These are phyloP conservation scores for Psittacara wagleri DNA, from an alignment of 2,113 vertebrate species.

Conservation along the genomic window DNA sequence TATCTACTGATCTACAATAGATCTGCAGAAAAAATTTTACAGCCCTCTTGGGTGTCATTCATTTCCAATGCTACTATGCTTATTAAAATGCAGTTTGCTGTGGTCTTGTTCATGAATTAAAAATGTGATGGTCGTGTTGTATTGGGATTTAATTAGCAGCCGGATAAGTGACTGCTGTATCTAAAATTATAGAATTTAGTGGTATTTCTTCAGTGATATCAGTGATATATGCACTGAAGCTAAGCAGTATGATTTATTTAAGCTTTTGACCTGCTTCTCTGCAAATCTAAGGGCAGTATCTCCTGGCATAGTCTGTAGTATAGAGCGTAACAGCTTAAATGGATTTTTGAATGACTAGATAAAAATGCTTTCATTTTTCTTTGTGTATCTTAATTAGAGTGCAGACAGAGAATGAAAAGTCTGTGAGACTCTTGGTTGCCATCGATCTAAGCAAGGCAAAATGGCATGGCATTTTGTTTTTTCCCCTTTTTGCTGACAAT, in stretches of 20 bases:
- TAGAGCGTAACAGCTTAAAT: neutral
- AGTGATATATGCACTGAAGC: neutral
- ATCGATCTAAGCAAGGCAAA: neutral
- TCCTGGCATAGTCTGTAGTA: neutral
- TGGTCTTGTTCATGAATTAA: constrained; percentile 46
- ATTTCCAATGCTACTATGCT: constrained; percentile 30
- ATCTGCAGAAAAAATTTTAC: neutral
- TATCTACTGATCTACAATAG: neutral
- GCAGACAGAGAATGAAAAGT: neutral
- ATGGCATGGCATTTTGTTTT: neutral
- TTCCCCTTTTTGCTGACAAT: neutral
- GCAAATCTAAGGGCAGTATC: constrained; percentile 9
- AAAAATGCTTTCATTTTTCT: constrained; percentile 20
- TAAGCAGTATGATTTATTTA: constrained; percentile 25
- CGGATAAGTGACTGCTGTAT: constrained; percentile 13
- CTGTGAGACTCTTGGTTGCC: neutral
- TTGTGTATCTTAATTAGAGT: neutral
- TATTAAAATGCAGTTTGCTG: constrained; percentile 62
- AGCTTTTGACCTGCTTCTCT: constrained; percentile 29
- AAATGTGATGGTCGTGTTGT: neutral
- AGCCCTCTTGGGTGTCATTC: neutral
- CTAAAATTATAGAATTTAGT: constrained; percentile 14
- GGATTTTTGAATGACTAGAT: constrained; percentile 26
- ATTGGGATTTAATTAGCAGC: constrained; percentile 57
- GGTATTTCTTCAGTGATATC: neutral